Evolutionary conservation across 2,888 invertebrate genomes (phyloP).

Genomic region (Pammene fasciana): DNA sequence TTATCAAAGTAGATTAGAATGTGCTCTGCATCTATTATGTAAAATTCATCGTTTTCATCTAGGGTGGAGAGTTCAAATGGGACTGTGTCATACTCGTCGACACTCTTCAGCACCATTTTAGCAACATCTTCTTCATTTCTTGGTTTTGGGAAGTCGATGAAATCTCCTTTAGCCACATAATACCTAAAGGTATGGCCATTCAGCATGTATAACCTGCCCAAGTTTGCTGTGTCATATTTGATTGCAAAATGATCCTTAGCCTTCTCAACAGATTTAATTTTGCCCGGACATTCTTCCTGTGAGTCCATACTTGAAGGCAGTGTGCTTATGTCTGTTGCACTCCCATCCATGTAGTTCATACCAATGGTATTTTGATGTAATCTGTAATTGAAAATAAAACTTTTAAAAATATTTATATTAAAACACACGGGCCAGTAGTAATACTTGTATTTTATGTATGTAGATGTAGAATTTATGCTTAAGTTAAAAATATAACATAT

Average conservation of each 20-base stretch:
- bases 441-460: too few relatives aligned
- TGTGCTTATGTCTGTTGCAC: constrained; percentile 26
- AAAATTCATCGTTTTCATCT: constrained; percentile 52
- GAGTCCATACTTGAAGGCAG: constrained; percentile 36
- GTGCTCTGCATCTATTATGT: constrained; percentile 61
- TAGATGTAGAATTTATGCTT: too few relatives aligned
- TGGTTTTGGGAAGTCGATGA: constrained; percentile 69
- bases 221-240: constrained; percentile 62
- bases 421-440: background rate
- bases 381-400: constrained; percentile 20
- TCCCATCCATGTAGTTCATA: background rate
- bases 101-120: constrained; percentile 64
- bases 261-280: constrained; percentile 60
- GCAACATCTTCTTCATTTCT: constrained; percentile 63
- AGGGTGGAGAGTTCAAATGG: constrained; percentile 62
- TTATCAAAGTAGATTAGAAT: constrained; percentile 67
- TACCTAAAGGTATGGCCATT: constrained; percentile 72
- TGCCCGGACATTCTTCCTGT: constrained; percentile 48
- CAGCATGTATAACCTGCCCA: constrained; percentile 63
- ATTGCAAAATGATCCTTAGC: constrained; percentile 58
- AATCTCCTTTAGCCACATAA: constrained; percentile 70
- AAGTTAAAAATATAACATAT: too few relatives aligned
- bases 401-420: too few relatives aligned
- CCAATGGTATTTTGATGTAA: constrained; percentile 4
- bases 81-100: constrained; percentile 61